Percentiles rank a stretch among this genome's conserved stretches.
These are phyloP conservation scores for Sarcophaga carnaria DNA, from an alignment of 2,888 invertebrate genomes.

Conservation along the genomic window DNA sequence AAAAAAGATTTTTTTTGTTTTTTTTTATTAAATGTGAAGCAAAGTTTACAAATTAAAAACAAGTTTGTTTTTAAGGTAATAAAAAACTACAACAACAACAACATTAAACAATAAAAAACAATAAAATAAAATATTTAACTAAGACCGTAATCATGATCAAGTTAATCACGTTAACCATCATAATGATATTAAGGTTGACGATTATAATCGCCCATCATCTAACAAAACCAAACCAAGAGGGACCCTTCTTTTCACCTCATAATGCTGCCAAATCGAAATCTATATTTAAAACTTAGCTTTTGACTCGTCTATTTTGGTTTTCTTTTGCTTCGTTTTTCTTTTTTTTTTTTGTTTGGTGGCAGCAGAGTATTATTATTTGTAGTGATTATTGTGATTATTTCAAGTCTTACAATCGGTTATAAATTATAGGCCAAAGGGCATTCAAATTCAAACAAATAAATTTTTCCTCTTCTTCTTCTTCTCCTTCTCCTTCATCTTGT, in stretches of 20 bases:
- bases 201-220: slow-evolving; percentile 46
- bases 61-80: slow-evolving; percentile 37
- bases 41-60: slow-evolving; percentile 59
- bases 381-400: slow-evolving; percentile 41
- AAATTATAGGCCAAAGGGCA: slow-evolving; percentile 66
- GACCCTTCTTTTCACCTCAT: slow-evolving; percentile 23
- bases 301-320: slow-evolving; percentile 12
- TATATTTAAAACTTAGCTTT: slow-evolving; percentile 25
- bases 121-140: slow-evolving; percentile 32
- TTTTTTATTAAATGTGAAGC: slow-evolving; percentile 14
- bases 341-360: background rate
- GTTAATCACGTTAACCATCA: slow-evolving; percentile 11
- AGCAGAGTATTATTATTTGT: background rate
- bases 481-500: background rate
- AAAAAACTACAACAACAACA: background rate
- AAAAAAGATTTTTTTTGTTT: slow-evolving; percentile 11
- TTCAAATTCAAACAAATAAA: slow-evolving; percentile 44
- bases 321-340: background rate
- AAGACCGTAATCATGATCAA: slow-evolving; percentile 23
- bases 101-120: background rate
- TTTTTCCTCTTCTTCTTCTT: slow-evolving; percentile 9
- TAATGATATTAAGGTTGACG: slow-evolving; percentile 40
- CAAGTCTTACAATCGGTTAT: slow-evolving; percentile 61
- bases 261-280: slow-evolving; percentile 55
- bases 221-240: background rate